Base-by-base conservation (phyloP, 2,113 vertebrate genomes). In the Caloenas nicobarica region DNA sequence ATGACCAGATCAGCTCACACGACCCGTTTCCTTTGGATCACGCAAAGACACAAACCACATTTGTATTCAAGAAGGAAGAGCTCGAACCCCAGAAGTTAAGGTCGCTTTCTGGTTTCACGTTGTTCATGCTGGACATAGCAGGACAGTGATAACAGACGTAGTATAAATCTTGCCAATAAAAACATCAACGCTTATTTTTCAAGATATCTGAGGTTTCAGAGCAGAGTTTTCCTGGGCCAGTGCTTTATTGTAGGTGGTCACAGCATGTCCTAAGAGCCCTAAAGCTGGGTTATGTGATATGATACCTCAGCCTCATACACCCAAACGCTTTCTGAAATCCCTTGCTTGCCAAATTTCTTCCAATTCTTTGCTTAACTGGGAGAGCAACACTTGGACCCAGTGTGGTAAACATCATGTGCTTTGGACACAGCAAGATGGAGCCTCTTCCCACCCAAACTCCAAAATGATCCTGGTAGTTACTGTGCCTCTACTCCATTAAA, bases 1-100 rank as follows among this genome's bases (percentile, higher is more conserved):
- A 10, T 36, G 13, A 56, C 48, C 5, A 1, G 23, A 50, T 33
- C 34, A 36, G 31, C 70, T 51, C 26, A 3, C 1, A 13, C 0
- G 1, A 44, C 33, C 26, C 10, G 10, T 24, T 68, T 50, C 42
- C 50, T 58, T 38, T n/a, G 34, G 33, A 51, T 57, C 57, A n/a
- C 1, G 16, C 11, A 29, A 71, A 58, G 33, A 18, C 2, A 46
- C 19, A 51, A 76, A 74, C 2, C 48, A 19, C 8, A 8, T 15
- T 57, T n/a, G 56, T 76, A 7, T 0, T 22, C 44, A 22, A 69
- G 33, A 2, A 9, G 13, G 40, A 26, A 44, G 40, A 64, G 62
- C 28, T 56, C 34, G 44, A 25, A 29, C 14, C 40, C 25, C 40
- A 17, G 26, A 46, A 62, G 26, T 31, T 33, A 31, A 34, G 54